Conservation (phyloP, 2,113 vertebrate species). For the Lathamus discolor region DNA sequence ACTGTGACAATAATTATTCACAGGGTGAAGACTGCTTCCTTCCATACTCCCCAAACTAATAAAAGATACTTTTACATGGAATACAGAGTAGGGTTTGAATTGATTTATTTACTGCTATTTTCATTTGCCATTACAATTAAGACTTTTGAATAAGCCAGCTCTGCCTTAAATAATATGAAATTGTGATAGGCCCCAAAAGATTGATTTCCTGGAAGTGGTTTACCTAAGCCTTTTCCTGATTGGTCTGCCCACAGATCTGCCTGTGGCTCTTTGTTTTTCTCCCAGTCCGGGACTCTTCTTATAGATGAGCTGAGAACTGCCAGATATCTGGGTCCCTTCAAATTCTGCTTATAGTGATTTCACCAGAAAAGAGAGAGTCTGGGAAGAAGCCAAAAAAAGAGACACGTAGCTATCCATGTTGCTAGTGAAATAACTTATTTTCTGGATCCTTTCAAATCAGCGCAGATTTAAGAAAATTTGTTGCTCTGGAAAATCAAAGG, state of each 20-base stretch:
- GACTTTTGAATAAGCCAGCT: not conserved
- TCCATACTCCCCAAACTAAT: not conserved
- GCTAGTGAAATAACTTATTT: not conserved
- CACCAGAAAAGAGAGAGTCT: not conserved
- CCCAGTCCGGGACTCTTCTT: not conserved
- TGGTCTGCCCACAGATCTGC: not conserved
- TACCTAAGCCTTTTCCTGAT: not conserved
- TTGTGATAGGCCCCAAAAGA: not conserved
- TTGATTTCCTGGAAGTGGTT: not conserved
- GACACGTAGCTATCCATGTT: not conserved
- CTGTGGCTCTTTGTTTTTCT: not conserved
- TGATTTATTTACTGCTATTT: not conserved
- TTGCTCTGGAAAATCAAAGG: not conserved
- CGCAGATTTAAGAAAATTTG: not conserved
- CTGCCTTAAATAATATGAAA: slow-evolving; percentile 1
- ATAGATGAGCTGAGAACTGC: not conserved
- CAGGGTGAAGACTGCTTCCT: not conserved
- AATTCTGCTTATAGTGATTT: not conserved
- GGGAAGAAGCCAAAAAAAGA: not conserved
- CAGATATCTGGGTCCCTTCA: not conserved
- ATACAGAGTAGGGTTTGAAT: not conserved
- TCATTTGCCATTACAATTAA: slow-evolving; percentile 11
- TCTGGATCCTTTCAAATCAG: not conserved
- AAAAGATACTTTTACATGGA: not conserved
- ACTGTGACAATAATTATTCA: slow-evolving; percentile 20